Evolutionary conservation across 2,888 invertebrate genomes (phyloP), one percentile per base, ranked within the genome.

Genomic region (Hemistola chrysoprasaria): DNA sequence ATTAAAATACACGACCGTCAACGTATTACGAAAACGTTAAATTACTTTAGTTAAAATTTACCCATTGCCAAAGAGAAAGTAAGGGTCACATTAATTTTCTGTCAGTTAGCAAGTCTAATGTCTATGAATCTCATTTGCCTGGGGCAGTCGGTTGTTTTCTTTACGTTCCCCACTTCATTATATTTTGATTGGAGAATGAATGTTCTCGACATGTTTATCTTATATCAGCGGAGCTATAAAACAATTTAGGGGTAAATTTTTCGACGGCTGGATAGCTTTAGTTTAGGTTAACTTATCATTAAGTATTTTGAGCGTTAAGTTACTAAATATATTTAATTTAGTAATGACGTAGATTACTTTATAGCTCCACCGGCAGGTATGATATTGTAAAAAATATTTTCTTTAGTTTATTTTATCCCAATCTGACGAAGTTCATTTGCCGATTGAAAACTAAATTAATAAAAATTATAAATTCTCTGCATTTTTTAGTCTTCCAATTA

Each of bases 121-220:
- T 60, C 60, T 64, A 48, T 59, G 63, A 56, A 68, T 63, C 60
- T 72, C 59, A 66, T 76, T 72, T 65, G 66, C 26, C 73, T 72
- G 42, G 63, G 75, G 64, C 42, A 56, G 41, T 42, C 52, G 53
- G 60, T 58, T 71, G 63, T 71, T 68, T 70, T 71, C 65, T 60
- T 63, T 52, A 62, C 51, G 54, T 52, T 56, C 61, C 66, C 61
- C 56, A 52, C 56, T 62, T 68, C 60, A 64, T 70, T 71, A 69
- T 63, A 64, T 68, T 75, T 63, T 71, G 71, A 76, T 76, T 67
- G 59, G 54, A 71, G 66, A 68, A 70, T 66, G 68, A 68, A 64
- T 76, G 78, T 63, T 69, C 42, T 42, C 53, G 72, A 75, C 76
- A 68, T 71, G 65, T 72, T 64, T 67, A 55, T 63, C 54, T 53